Base-by-base conservation (phyloP, 2,113 vertebrate species). In the Callaeas wilsoni region DNA sequence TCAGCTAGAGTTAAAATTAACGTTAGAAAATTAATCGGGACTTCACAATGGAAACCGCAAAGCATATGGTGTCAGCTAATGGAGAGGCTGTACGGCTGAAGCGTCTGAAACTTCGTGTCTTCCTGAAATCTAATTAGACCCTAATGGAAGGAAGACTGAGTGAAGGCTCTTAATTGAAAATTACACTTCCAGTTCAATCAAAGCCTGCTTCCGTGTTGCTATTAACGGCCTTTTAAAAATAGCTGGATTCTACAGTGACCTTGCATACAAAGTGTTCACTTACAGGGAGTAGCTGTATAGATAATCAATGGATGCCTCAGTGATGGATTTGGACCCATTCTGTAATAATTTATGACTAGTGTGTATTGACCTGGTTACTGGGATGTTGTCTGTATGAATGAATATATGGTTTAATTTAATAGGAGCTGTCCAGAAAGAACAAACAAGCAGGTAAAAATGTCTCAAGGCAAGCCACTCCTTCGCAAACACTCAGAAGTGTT, bases 61-160 rank as follows among this genome's bases (percentile, higher is more conserved):
- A 90, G 92, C 96, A 95, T 96, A 95, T 94, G 95, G 95, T 96
- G 95, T 95, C 93, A 91, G 76, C 89, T 96, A 96, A 97, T 95
- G 95, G 93, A 90, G 90, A 95, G 85, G 60, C 89, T 94, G 84
- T 42, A 89, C n/a, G 63, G 62, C 87, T 94, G 87, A 81, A 62
- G 57, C 73, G 63, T 62, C 77, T 75, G 37, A 78, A 63, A 79
- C 92, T 65, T 57, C 7, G 2, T 63, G 39, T 91, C 95, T 88
- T 96, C 81, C 91, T 97, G 95, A 97, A 95, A 93, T 95, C 94
- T 97, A 97, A 97, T 98, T 97, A 97, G 94, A 94, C 26, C 27
- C 39, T 94, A 96, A 95, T 92, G 93, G 93, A 95, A 97, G 87
- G 92, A 91, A 97, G 94, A 93, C 89, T 27, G 53, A 97, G 47